These are phyloP conservation scores for Trematomus loennbergii DNA, from an alignment of 2,113 vertebrate species.

Conservation along the genomic window DNA sequence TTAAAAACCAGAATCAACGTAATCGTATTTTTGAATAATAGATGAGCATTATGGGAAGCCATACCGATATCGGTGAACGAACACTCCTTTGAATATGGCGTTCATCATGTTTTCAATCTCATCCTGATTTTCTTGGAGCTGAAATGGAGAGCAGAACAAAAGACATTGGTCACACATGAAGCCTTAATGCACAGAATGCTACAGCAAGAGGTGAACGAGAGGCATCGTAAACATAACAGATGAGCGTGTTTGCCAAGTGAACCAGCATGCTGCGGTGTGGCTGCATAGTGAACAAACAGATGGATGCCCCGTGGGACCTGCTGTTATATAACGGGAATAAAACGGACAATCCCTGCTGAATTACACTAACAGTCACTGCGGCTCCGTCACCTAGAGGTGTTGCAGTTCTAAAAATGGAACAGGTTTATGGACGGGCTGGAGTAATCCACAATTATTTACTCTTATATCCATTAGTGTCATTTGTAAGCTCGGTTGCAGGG, in stretches of 20 bases:
- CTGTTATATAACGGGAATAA: conserved; percentile 69
- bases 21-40: neutral
- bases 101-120: conserved; percentile 99
- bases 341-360: conserved; percentile 61
- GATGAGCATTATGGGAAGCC: conserved; percentile 30
- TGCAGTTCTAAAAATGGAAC: conserved; percentile 22
- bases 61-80: conserved; percentile 98
- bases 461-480: neutral
- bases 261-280: conserved; percentile 45
- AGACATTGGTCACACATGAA: neutral
- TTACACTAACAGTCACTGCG: conserved; percentile 41
- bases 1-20: neutral
- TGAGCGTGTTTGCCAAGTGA: conserved; percentile 44
- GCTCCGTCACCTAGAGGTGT: conserved; percentile 37
- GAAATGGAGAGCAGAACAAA: conserved; percentile 69
- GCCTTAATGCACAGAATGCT: neutral
- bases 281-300: conserved; percentile 66
- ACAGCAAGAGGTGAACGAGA: conserved; percentile 14
- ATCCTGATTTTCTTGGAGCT: conserved; percentile 99
- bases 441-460: conserved; percentile 14
- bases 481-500: neutral
- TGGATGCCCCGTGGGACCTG: conserved; percentile 70
- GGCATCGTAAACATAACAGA: conserved; percentile 43
- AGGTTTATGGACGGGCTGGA: neutral
- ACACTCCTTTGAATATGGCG: conserved; percentile 99